Evolutionary conservation across 53 echinoderm and acorn worm species (phyloP), one percentile per base, ranked within the genome.

Genomic region (Holothuria scabra): DNA sequence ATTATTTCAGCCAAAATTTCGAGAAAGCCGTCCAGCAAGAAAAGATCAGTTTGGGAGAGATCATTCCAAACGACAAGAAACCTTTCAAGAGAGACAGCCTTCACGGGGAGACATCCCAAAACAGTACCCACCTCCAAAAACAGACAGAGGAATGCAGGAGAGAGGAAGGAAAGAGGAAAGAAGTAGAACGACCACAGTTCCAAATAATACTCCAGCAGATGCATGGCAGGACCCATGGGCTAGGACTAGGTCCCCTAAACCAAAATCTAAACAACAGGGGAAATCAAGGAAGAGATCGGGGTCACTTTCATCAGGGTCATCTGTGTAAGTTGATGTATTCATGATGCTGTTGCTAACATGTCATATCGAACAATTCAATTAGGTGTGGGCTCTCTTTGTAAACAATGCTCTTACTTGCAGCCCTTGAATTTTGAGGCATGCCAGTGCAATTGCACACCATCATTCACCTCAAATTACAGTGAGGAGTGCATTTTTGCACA

Each of bases 201-300:
- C 78, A 14, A 28, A 56, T n/a, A n/a, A n/a, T 20, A 84, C 84
- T 26, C 90, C 93, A 4, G 90, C 97, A 7, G 97, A 97, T 66
- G 83, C 91, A 4, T 97, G 97, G 97, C 91, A 92, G 78, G 97
- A 97, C 82, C 97, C 97, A 11, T 97, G 97, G 97, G 92, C 93
- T 8, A 86, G 97, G 84, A 87, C 76, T 10, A 92, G 88, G 52
- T 92, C 96, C 16, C 93, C 91, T 7, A 90, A 90, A 83, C 28
- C 86, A 56, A 78, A 78, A 20, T 57, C 78, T 12, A 78, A 78
- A 58, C 29, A 3, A 10, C 58, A 26, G 25, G 31, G 24, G 30
- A 78, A 57, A 22, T 28, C 56, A 21, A 78, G 78, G 31, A 82
- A 85, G 28, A 67, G 93, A 33, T 95, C 95, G 26, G 87, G 89